A percentile compares a stretch with the other conserved stretches of the same genome.
These are phyloP conservation scores for Drosophila peninsularis DNA, from an alignment of 2,888 invertebrate species.

Conservation along the genomic window DNA sequence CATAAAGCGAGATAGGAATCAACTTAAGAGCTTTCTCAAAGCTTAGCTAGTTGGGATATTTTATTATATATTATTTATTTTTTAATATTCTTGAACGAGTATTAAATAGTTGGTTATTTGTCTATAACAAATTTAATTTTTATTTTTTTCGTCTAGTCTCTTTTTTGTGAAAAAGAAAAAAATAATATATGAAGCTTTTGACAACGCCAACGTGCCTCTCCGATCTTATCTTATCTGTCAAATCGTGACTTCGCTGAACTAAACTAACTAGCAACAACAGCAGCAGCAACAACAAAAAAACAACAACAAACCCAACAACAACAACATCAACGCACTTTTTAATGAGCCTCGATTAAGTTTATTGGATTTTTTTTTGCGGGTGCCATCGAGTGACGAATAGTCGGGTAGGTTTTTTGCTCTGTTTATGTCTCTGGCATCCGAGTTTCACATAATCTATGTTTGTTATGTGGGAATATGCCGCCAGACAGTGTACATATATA, in stretches of 20 bases:
- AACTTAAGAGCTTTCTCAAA: background rate
- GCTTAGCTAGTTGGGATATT: background rate
- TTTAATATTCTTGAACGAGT: background rate
- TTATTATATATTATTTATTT: background rate
- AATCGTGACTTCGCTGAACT: conserved; percentile 70
- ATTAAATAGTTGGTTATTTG: background rate
- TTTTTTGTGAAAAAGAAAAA: conserved; percentile 9
- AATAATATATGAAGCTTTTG: conserved; percentile 25
- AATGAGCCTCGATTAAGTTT: conserved; percentile 46
- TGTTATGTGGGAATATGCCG: conserved; percentile 33
- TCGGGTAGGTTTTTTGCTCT: conserved; percentile 4
- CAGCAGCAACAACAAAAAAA: conserved; percentile 14
- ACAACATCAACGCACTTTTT: conserved; percentile 53
- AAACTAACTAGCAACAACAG: conserved; percentile 38
- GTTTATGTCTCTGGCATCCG: conserved; percentile 30
- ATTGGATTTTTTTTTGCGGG: conserved; percentile 52
- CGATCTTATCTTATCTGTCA: conserved; percentile 68
- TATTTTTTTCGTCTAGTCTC: background rate
- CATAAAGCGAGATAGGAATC: too few species aligned
- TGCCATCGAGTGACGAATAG: conserved; percentile 29
- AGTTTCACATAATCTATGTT: conserved; percentile 36
- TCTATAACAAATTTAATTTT: background rate
- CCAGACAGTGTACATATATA: background rate
- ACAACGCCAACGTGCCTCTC: conserved; percentile 39
- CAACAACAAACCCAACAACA: too few species aligned